These are phyloP conservation scores for Morpho deidamia DNA, from an alignment of 2,888 invertebrate genomes.

Conservation along the genomic window DNA sequence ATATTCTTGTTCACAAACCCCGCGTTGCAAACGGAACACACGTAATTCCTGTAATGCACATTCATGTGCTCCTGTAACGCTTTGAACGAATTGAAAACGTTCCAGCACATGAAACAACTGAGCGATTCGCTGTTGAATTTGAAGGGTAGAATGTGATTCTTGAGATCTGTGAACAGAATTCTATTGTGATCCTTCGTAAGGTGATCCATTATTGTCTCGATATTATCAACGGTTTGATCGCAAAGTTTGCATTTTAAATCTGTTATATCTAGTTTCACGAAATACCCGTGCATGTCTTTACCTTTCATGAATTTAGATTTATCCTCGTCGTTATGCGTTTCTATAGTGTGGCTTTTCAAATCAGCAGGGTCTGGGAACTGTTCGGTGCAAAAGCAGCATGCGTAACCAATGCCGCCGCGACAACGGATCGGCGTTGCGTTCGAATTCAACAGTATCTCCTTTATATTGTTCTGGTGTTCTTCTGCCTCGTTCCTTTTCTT, in stretches of 20 bases:
- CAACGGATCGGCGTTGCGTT: conserved; percentile 58
- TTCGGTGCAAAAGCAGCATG: conserved; percentile 49
- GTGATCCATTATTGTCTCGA: conserved; percentile 28
- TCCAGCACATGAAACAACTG: conserved; percentile 33
- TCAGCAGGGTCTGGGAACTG: conserved; percentile 40
- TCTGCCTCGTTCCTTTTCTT: conserved; percentile 25
- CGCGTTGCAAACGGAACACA: conserved; percentile 34
- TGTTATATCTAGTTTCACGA: conserved; percentile 37
- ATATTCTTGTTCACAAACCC: conserved; percentile 34
- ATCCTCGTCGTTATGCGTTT: conserved; percentile 33
- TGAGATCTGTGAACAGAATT: conserved; percentile 27
- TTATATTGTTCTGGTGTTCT: conserved; percentile 45
- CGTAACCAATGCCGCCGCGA: conserved; percentile 44
- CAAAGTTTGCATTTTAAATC: conserved; percentile 31
- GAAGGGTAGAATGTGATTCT: conserved; percentile 36
- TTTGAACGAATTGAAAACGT: conserved; percentile 34
- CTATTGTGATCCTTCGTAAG: conserved; percentile 27
- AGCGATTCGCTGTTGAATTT: conserved; percentile 32
- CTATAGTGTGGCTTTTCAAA: conserved; percentile 45
- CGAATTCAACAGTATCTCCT: conserved; percentile 42
- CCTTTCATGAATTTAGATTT: conserved; percentile 46
- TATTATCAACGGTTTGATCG: conserved; percentile 12
- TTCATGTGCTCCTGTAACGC: conserved; percentile 38
- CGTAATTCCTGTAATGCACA: conserved; percentile 35
- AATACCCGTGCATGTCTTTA: conserved; percentile 30